phyloP scores from a whole-genome alignment of 2,113 vertebrate genomes.

The Conger conger region DNA sequence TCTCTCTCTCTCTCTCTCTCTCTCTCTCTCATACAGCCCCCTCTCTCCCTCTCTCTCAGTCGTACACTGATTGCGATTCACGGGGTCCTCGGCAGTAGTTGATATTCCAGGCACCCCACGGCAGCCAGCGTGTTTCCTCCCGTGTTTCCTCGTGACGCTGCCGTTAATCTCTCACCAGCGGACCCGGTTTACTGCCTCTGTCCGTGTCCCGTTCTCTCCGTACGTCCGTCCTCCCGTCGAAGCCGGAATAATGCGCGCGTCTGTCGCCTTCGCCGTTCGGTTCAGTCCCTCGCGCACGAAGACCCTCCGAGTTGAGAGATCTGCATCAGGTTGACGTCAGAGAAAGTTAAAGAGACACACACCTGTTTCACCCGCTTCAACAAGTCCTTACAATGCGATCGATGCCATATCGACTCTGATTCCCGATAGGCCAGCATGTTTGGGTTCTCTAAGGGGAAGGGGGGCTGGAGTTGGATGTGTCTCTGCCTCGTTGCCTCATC shows the following conservation, averaged over 20 bases:
- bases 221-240: not conserved
- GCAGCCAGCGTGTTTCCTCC: slow-evolving; percentile 19
- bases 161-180: not conserved
- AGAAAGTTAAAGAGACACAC: slow-evolving; percentile 42
- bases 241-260: too few species aligned
- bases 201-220: not conserved
- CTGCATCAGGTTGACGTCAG: slow-evolving; percentile 55
- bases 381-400: not conserved
- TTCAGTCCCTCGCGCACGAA: not conserved
- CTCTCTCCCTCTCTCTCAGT: slow-evolving; percentile 6
- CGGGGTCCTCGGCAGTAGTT: slow-evolving; percentile 31
- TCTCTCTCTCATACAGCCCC: slow-evolving; percentile 37
- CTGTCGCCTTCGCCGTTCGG: not conserved
- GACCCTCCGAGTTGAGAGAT: slow-evolving; percentile 30
- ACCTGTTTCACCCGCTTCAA: slow-evolving; percentile 14
- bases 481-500: too few species aligned
- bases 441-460: too few species aligned
- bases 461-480: too few species aligned
- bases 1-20: slow-evolving; percentile 34
- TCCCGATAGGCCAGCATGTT: not conserved
- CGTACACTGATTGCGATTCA: slow-evolving; percentile 38
- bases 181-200: not conserved
- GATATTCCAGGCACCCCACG: slow-evolving; percentile 33
- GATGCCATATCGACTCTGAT: not conserved
- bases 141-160: slow-evolving; percentile 23